Base-by-base conservation (phyloP, 2,797 vertebrate genomes). In the Erethizon dorsatum region DNA sequence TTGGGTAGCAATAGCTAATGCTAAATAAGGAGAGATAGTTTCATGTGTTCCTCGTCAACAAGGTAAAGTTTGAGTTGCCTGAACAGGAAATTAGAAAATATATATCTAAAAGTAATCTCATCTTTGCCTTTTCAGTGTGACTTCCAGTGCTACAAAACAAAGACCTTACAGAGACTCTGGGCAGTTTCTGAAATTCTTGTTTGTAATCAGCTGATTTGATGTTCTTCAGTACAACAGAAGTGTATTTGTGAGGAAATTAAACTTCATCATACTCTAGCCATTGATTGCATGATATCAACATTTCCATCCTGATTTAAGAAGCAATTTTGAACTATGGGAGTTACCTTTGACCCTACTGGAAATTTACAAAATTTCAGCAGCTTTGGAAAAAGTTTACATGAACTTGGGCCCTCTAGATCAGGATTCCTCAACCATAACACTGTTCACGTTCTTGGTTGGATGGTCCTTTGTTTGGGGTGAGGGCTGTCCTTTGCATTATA, bases 1-100 rank as follows among this genome's bases (percentile, higher is more conserved):
- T 59, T 71, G 45, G 65, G 9, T 31, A 20, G 37, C 57, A 59
- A 9, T 54, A 88, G 18, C 90, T 73, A 71, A 33, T 63, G 69
- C 67, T 77, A 41, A 52, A 41, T 92, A 90, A 85, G 90, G 24
- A 96, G 90, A 93, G 90, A 71, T 50, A 82, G 20, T 61, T 91
- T 95, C 67, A 50, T 75, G 73, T 86, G 93, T 92, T 95, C 56
- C 11, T 71, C 91, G 57, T 75, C 95, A 90, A 56, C 12, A 65
- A 28, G 83, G 61, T 77, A 61, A 94, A 90, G 52, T 84, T 56
- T 90, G 73, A 90, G 75, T n/a, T 75, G 45, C 85, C 82, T 77
- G 83, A 86, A 88, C 96, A 97, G 97, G 97, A 98, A 98, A 97
- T 98, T 97, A 97, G 88, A 97, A 93, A 93, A 95, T 92, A 85